These are phyloP conservation scores for Podarcis muralis DNA, from an alignment of 2,113 vertebrate species.

Conservation along the genomic window DNA sequence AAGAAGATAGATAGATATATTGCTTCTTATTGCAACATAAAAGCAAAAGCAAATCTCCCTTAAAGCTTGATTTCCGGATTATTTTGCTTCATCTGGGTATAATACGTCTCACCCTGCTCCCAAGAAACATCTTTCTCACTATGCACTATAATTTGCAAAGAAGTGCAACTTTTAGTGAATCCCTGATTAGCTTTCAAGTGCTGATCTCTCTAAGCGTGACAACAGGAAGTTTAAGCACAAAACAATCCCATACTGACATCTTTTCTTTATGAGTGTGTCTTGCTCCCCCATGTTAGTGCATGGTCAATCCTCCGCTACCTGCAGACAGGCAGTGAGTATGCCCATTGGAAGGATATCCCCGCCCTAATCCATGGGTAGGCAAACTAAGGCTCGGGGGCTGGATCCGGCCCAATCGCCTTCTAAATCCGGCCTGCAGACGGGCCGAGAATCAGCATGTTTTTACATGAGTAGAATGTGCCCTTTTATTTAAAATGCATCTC, in stretches of 20 bases:
- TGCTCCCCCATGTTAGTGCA: background rate
- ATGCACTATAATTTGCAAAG: background rate
- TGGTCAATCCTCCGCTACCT: background rate
- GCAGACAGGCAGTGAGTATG: background rate
- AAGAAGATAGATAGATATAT: too few species aligned
- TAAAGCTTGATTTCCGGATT: background rate
- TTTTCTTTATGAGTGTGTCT: background rate
- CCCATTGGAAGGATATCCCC: background rate
- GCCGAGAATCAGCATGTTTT: too few species aligned
- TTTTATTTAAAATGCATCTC: too few species aligned
- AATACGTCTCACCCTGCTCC: background rate
- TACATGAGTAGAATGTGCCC: too few species aligned
- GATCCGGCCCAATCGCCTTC: too few species aligned
- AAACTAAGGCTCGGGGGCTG: too few species aligned
- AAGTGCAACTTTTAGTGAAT: background rate
- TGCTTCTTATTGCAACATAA: background rate
- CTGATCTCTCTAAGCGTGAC: background rate
- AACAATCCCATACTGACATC: background rate
- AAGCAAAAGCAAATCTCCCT: background rate
- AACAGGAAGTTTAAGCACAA: background rate
- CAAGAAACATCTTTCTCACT: background rate
- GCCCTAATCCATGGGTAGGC: too few species aligned
- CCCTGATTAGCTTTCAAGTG: background rate
- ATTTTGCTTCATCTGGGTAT: background rate
- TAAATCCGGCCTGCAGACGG: too few species aligned